phyloP scores from a whole-genome alignment of 2,888 invertebrate species.

The Euphydryas editha region DNA sequence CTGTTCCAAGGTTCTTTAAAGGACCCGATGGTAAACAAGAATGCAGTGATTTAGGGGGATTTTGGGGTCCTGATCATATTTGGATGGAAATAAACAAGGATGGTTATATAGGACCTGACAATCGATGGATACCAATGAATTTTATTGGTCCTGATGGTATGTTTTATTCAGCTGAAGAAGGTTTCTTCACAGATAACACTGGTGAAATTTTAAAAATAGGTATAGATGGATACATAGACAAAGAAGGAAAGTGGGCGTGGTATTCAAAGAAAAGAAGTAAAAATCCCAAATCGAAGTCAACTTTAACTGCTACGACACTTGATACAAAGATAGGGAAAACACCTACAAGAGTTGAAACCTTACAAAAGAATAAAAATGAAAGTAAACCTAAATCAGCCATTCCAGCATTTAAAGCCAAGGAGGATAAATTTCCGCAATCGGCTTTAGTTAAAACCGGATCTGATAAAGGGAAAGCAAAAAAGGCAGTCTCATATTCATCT shows the following conservation, averaged over 20 bases:
- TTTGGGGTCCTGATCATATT: conserved; percentile 63
- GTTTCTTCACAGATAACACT: conserved; percentile 60
- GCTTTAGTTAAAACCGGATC: conserved; percentile 31
- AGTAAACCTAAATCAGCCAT: conserved; percentile 40
- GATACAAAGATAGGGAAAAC: conserved; percentile 42
- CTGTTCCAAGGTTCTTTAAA: conserved; percentile 69
- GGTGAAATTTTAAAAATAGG: conserved; percentile 65
- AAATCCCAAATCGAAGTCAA: conserved; percentile 52
- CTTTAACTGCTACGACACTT: conserved; percentile 45
- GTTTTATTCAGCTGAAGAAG: conserved; percentile 71
- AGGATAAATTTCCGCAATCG: conserved; percentile 42
- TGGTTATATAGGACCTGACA: conserved; percentile 73
- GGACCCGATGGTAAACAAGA: conserved; percentile 72
- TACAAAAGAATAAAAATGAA: conserved; percentile 41
- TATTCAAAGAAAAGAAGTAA: conserved; percentile 55
- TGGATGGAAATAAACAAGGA: conserved; percentile 78
- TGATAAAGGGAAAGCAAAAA: conserved; percentile 47
- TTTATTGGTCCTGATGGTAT: conserved; percentile 75
- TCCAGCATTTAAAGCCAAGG: conserved; percentile 43
- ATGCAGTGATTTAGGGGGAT: conserved; percentile 77
- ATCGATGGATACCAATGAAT: conserved; percentile 73
- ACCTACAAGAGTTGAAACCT: conserved; percentile 36
- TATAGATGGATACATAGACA: conserved; percentile 72
- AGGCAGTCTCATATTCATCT: conserved; percentile 45
- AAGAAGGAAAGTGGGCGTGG: conserved; percentile 71